These are phyloP conservation scores for Microcebus tavaratra DNA, from an alignment of 2,113 vertebrate genomes.

Conservation along the genomic window DNA sequence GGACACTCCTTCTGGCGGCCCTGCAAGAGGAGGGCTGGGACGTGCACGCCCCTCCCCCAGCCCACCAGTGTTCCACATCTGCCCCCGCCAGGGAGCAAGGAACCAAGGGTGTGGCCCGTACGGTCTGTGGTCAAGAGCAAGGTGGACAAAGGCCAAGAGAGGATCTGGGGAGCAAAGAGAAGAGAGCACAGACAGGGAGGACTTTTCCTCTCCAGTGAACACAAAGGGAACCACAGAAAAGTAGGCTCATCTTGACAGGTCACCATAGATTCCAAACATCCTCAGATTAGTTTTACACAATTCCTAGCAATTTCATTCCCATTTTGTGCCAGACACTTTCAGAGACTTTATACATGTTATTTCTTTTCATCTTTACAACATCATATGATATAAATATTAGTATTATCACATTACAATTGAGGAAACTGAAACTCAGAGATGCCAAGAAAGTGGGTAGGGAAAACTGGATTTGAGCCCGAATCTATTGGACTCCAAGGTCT, in stretches of 20 bases:
- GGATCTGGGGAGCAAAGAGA: neutral
- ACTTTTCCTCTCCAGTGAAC: neutral
- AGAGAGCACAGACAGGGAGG: neutral
- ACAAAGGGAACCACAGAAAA: neutral
- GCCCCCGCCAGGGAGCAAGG: too few species aligned
- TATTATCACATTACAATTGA: neutral
- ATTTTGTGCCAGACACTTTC: slow-evolving; percentile 17
- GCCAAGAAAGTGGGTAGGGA: neutral
- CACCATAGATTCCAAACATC: neutral
- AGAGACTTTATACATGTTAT: slow-evolving; percentile 28
- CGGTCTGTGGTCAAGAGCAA: neutral
- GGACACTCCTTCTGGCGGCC: too few species aligned
- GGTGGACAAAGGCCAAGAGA: neutral
- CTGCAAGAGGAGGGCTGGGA: too few species aligned
- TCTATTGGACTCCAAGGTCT: neutral
- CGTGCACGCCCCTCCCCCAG: too few species aligned
- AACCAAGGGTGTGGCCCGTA: neutral
- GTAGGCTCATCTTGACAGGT: neutral
- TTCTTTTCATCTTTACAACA: slow-evolving; percentile 50
- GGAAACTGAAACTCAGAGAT: slow-evolving; percentile 8
- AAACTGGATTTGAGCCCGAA: neutral
- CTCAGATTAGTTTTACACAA: neutral
- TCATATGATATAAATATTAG: slow-evolving; percentile 49
- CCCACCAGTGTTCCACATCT: too few species aligned
- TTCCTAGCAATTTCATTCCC: neutral